Conservation (phyloP, 2,797 vertebrate genomes). For the Crenuchus spilurus region DNA sequence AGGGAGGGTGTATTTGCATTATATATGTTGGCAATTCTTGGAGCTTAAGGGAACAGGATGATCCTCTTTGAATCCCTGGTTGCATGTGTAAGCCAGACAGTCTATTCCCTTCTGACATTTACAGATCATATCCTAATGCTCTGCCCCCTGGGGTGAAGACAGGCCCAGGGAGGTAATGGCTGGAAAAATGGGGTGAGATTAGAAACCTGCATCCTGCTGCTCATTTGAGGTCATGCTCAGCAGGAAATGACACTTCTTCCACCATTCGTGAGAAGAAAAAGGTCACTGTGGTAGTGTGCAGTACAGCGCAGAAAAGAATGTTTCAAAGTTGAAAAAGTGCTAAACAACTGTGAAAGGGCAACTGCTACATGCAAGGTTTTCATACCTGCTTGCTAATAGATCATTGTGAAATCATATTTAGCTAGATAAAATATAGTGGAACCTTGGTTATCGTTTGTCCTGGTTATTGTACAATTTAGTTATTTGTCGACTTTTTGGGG, state of each 20-base stretch:
- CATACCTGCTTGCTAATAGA: not conserved
- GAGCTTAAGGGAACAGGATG: conserved; percentile 3
- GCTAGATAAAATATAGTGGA: too few species aligned
- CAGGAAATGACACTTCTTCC: conserved; percentile 26
- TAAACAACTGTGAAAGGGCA: conserved; percentile 11
- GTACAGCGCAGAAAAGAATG: not conserved
- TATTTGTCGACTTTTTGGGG: too few species aligned
- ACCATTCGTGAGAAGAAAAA: conserved; percentile 35
- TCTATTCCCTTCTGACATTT: conserved; percentile 45
- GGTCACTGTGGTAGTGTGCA: conserved; percentile 20
- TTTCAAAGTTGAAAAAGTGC: not conserved
- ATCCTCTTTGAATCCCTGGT: conserved; percentile 22
- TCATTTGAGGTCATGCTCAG: conserved; percentile 32
- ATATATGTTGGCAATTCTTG: not conserved
- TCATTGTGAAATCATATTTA: not conserved
- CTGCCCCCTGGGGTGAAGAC: conserved; percentile 16
- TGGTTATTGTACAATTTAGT: too few species aligned
- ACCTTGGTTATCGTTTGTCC: too few species aligned
- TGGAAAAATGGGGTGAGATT: conserved; percentile 30
- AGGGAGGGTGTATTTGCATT: not conserved
- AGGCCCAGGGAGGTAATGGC: not conserved
- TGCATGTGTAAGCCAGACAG: conserved; percentile 24
- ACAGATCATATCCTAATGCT: conserved; percentile 39
- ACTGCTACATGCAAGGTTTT: not conserved
- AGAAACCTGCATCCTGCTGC: conserved; percentile 23